Percentiles rank a stretch among this genome's conserved stretches.
Conservation (phyloP, 2,888 invertebrate genomes). For the Pterobdella sp. region DNA sequence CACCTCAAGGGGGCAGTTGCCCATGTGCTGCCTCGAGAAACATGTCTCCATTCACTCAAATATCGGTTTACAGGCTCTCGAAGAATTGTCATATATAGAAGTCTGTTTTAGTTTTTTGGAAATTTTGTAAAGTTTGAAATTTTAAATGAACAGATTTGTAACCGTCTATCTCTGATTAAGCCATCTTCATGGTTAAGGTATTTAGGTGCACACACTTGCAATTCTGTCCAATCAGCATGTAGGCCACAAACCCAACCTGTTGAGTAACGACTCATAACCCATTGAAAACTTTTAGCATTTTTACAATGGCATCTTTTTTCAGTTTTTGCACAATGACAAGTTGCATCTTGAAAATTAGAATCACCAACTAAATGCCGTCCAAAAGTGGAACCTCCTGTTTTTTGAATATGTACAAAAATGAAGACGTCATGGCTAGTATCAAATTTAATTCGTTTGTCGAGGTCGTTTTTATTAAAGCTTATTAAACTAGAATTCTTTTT, state of each 20-base stretch:
- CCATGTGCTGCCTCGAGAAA: constrained; percentile 93
- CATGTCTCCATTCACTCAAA: constrained; percentile 91
- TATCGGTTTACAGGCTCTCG: constrained; percentile 87
- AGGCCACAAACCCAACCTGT: constrained; percentile 68
- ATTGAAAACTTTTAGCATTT: constrained; percentile 50
- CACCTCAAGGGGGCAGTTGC: constrained; percentile 65
- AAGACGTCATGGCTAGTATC: constrained; percentile 69
- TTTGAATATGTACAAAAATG: constrained; percentile 96
- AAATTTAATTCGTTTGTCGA: constrained; percentile 30
- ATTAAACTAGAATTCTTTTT: no score
- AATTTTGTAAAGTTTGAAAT: neutral
- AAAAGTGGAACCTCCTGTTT: constrained; percentile 94
- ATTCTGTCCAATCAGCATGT: constrained; percentile 95
- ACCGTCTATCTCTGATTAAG: constrained; percentile 64
- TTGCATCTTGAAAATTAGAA: constrained; percentile 77
- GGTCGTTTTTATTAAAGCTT: constrained; percentile 27
- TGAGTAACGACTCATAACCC: constrained; percentile 73
- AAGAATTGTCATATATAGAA: constrained; percentile 90
- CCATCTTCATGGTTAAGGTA: constrained; percentile 85
- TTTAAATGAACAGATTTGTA: constrained; percentile 22
- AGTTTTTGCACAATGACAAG: constrained; percentile 78
- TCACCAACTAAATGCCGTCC: constrained; percentile 92
- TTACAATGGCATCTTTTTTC: constrained; percentile 64
- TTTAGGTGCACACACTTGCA: constrained; percentile 60
- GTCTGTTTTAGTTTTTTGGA: constrained; percentile 56